Evolutionary conservation across 2,888 invertebrate genomes (phyloP).

Genomic region (Perizoma affinitatum): DNA sequence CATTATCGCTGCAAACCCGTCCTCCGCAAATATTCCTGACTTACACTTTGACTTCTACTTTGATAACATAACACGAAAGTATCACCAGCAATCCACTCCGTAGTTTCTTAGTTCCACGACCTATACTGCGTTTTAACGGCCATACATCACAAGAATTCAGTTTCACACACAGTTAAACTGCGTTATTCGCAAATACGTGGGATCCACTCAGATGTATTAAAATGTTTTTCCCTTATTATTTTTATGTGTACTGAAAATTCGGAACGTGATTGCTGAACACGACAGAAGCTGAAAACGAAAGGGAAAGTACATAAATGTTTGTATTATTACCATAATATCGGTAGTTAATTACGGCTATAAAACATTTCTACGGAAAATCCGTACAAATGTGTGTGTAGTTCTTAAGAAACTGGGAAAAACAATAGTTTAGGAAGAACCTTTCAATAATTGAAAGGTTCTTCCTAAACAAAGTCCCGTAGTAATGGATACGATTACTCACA

Average conservation of each 20-base stretch:
- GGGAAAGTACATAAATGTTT: no score
- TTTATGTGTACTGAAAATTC: constrained; percentile 12
- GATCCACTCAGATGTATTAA: constrained; percentile 27
- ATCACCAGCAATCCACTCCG: background rate
- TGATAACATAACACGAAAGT: no score
- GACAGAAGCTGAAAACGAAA: no score
- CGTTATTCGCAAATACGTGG: constrained; percentile 29
- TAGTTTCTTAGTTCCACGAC: constrained; percentile 12
- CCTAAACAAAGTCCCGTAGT: constrained; percentile 32
- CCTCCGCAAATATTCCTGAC: no score
- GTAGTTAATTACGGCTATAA: no score
- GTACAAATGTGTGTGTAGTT: constrained; percentile 18
- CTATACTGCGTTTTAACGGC: constrained; percentile 34
- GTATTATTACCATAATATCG: no score
- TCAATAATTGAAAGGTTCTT: constrained; percentile 33
- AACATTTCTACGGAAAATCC: constrained; percentile 1
- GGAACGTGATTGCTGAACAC: background rate
- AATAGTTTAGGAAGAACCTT: no score
- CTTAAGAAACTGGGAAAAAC: constrained; percentile 22
- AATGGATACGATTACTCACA: constrained; percentile 41
- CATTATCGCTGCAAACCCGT: no score
- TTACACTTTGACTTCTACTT: background rate
- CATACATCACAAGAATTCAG: constrained; percentile 36
- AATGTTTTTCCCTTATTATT: constrained; percentile 19
- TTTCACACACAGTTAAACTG: constrained; percentile 34